Base-by-base conservation (phyloP, 2,797 vertebrate species). In the Acanthiza pusilla region DNA sequence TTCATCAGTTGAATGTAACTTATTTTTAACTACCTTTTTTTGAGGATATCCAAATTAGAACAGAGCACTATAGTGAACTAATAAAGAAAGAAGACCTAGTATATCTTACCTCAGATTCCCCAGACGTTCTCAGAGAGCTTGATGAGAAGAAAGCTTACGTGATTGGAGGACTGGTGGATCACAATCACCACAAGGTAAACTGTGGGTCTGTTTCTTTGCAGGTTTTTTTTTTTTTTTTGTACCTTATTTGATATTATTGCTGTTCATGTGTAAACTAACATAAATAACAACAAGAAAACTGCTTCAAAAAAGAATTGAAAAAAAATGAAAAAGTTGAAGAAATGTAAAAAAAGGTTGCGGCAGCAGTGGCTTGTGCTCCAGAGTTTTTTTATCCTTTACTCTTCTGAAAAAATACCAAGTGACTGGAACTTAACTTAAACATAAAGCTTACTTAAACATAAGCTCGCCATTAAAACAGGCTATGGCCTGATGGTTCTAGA, bases 121-220 rank as follows among this genome's bases (percentile, higher is more conserved):
- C 99, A 26, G 99, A 99, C 1, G 30, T 99, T 30, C 98, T 99
- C 76, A 97, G 97, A 40, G 98, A 99, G 88, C 97, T 99, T 74
- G 99, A 99, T 95, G 98, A 98, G 61, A 97, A 97, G 60, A 99
- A 99, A 96, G 99, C 99, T 32, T 99, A 99, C 16, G 98, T 99
- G 67, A 99, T 99, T 8, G 99, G 99, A 94, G 99, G 99, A n/a
- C 97, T 99, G 57, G 99, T 99, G 84, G 99, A 99, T 97, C 99
- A 99, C 97, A 99, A 99, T 96, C 99, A 99, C 92, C 98, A 99
- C 87, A 99, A 99, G 99, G 99, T 99, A 97, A 65, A 53, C 8
- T 8, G 13, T 36, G 65, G 15, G 29, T 76, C 25, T 9, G 2
- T 55, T 77, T 88, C 43, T 85, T 80, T 38, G 38, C n/a, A n/a